These are phyloP conservation scores for Marronus borbonicus DNA, from an alignment of 2,888 invertebrate genomes.

Conservation along the genomic window DNA sequence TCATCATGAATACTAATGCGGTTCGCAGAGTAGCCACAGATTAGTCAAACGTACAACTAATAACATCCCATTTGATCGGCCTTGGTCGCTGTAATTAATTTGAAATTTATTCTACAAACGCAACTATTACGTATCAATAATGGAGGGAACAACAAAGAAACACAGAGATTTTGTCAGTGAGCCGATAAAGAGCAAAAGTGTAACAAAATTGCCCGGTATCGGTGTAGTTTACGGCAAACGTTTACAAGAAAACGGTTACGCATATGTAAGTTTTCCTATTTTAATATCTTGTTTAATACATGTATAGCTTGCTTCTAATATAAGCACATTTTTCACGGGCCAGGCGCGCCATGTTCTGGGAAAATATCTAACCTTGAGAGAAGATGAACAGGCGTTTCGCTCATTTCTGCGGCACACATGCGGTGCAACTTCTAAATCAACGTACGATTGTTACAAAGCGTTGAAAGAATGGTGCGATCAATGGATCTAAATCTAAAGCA, in stretches of 20 bases:
- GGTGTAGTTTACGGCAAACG: background rate
- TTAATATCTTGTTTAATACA: too few relatives aligned
- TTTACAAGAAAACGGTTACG: background rate
- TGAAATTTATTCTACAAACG: too few relatives aligned
- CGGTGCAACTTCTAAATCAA: background rate
- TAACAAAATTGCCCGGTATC: background rate
- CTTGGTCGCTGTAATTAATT: too few relatives aligned
- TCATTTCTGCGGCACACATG: background rate
- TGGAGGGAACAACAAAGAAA: background rate
- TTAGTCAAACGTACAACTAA: too few relatives aligned
- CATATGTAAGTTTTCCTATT: background rate
- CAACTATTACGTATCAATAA: background rate
- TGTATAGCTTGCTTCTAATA: too few relatives aligned
- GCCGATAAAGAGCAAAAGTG: background rate
- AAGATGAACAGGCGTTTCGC: background rate
- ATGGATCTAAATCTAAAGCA: too few relatives aligned
- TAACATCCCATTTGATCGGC: too few relatives aligned
- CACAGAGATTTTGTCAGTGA: background rate
- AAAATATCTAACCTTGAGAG: background rate
- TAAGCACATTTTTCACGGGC: too few relatives aligned
- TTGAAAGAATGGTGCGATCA: background rate
- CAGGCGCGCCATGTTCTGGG: background rate
- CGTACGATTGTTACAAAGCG: background rate
- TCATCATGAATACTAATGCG: too few relatives aligned
- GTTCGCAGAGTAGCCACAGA: too few relatives aligned